Evolutionary conservation across 2,888 invertebrate genomes (phyloP), one percentile per base, ranked within the genome.

Genomic region (Troilus luridus): DNA sequence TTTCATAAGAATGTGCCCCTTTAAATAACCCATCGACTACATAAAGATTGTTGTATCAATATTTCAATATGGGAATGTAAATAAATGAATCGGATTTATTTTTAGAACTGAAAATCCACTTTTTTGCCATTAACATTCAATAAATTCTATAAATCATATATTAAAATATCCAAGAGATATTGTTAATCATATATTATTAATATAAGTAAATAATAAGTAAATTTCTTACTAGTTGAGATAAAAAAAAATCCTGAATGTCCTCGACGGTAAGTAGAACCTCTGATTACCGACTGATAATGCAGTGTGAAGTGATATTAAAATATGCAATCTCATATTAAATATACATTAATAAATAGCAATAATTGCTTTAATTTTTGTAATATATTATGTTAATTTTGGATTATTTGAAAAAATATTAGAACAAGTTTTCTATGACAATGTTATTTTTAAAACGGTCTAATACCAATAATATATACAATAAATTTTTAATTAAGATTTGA

Each of bases 221-320:
- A 77, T 77, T 0, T 19, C 72, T 77, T 77, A 77, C 72, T 77
- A 41, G 17, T 77, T 77, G 0, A 77, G 72, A 77, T 7, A 17
- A 41, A 77, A 19, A 17, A 19, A 19, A 17, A 6, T 41, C 8
- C 27, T 3, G 9, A 77, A 41, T 67, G n/a, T 9, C n/a, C 9
- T 67, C 14, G 41, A 77, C 41, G 0, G 8, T 19, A 41, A 21
- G 14, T 77, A 17, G 41, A 77, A 8, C 27, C 17, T 77, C 72
- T 77, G 72, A 77, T 77, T 77, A 77, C 72, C 41, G 72, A 19
- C 72, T 27, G 72, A 72, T 72, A 72, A 72, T 27, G 72, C 41
- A 41, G 11, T 27, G 1, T 27, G 10, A 0, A 24, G 10, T 67
- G 24, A 41, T 17, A 77, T 17, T 77, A 41, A 67, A 77, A 41